Evolutionary conservation across 2,888 invertebrate genomes (phyloP), one percentile per base, ranked within the genome.

Genomic region (Drosophila sordidula): DNA sequence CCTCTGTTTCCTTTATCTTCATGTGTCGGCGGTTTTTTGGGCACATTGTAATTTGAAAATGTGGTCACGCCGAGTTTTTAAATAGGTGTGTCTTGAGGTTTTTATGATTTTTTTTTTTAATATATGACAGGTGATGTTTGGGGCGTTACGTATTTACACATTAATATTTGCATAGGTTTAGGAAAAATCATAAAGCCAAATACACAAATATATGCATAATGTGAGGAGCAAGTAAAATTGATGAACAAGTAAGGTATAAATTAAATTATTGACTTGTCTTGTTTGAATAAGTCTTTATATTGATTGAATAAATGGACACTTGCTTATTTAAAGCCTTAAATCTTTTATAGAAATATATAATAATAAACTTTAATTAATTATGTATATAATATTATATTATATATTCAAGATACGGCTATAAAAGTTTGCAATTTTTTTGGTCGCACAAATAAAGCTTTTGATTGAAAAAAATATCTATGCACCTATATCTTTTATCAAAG

Each of bases 11-110:
- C n/a, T n/a, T 22, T 34, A 45, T 50, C 54, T 45, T 12, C 45
- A 29, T 49, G 18, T 38, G 41, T 32, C 16, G 45, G 63, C 26
- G 22, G 22, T 5, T 41, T 64, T 46, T 54, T 77, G 57, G 73
- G 36, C 56, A 67, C 57, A 34, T 64, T 74, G 71, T 75, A 75
- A 73, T 59, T 68, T 73, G 32, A 72, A 75, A 75, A 77, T 72
- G 62, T 77, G 73, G 64, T 67, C 57, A 73, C 39, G 67, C 25
- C 74, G 44, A 42, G 46, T 63, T 63, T 61, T 39, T 32, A 34
- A 71, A 59, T 70, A 63, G 68, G 75, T 64, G 75, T 77, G 78
- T 52, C 74, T 58, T n/a, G 36, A 41, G 44, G 39, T 41, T 32
- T 57, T 41, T 22, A 6, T 16, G 22, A 29, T 47, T 16, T 26